Evolutionary conservation across 2,888 invertebrate species (phyloP).

Genomic region (Platycnemis pennipes): DNA sequence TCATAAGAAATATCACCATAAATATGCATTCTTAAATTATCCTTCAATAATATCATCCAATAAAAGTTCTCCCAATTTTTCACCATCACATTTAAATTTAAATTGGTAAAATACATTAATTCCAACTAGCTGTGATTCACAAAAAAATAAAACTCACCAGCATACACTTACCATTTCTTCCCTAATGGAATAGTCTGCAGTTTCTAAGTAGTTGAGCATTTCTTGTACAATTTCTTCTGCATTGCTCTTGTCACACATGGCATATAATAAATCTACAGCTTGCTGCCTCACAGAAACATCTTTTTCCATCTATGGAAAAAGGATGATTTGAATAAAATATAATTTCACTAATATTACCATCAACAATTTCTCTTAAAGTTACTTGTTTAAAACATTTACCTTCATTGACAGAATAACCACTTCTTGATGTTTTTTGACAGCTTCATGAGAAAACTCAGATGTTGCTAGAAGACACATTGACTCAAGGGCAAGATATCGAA

Average conservation of each 20-base stretch:
- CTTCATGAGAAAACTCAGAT: conserved; percentile 99
- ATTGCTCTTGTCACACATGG: conserved; percentile 99
- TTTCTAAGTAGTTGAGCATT: conserved; percentile 99
- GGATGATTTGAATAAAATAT: neutral
- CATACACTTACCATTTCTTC: conserved; percentile 94
- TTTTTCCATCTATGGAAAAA: conserved; percentile 90
- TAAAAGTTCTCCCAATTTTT: too few relatives aligned
- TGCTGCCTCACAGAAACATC: conserved; percentile 99
- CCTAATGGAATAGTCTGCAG: conserved; percentile 99
- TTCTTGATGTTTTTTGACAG: conserved; percentile 99
- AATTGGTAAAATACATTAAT: neutral
- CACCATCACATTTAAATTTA: conserved; percentile 9
- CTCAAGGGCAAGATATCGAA: conserved; percentile 98
- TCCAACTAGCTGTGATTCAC: neutral
- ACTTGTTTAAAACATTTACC: conserved; percentile 77
- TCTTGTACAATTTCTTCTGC: conserved; percentile 99
- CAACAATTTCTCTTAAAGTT: neutral
- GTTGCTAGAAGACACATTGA: conserved; percentile 99
- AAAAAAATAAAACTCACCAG: neutral
- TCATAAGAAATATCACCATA: too few relatives aligned
- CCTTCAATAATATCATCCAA: too few relatives aligned
- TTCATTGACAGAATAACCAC: conserved; percentile 99
- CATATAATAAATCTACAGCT: conserved; percentile 98
- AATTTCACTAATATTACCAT: neutral
- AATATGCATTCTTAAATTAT: too few relatives aligned